A percentile compares a stretch with the other conserved stretches of the same genome.
These are phyloP conservation scores for Latrodectus hesperus DNA, from an alignment of 2,888 invertebrate genomes.

Conservation along the genomic window DNA sequence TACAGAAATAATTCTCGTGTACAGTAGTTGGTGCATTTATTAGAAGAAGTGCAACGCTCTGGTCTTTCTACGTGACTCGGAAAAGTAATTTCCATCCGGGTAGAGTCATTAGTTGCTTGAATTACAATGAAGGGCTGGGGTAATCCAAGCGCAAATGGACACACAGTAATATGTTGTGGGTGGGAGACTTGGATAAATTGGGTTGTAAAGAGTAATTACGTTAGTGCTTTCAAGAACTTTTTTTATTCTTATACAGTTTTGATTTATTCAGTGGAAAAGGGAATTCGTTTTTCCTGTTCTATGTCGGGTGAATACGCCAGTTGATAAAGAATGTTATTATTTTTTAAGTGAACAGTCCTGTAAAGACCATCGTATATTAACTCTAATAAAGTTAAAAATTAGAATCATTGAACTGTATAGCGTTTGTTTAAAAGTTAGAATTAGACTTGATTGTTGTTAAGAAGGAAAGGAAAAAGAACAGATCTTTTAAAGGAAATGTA, in stretches of 20 bases:
- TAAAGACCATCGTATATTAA: no score
- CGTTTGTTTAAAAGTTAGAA: no score
- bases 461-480: no score
- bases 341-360: no score
- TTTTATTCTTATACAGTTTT: conserved; percentile 52
- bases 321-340: background rate
- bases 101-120: conserved; percentile 50
- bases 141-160: conserved; percentile 28
- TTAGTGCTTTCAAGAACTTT: conserved; percentile 19
- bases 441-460: no score
- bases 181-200: conserved; percentile 21
- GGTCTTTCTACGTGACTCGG: conserved; percentile 41
- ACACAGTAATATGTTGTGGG: conserved; percentile 21
- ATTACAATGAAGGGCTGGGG: conserved; percentile 30
- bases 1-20: conserved; percentile 29
- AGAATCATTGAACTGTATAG: no score
- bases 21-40: conserved; percentile 8
- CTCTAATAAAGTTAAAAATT: no score
- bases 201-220: conserved; percentile 60
- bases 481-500: no score
- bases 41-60: conserved; percentile 48
- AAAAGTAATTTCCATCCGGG: conserved; percentile 41
- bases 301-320: background rate
- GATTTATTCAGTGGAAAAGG: conserved; percentile 26
- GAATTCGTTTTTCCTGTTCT: background rate